Base-by-base conservation (phyloP, 2,888 invertebrate genomes). In the Lasioglossum oenotherae region DNA sequence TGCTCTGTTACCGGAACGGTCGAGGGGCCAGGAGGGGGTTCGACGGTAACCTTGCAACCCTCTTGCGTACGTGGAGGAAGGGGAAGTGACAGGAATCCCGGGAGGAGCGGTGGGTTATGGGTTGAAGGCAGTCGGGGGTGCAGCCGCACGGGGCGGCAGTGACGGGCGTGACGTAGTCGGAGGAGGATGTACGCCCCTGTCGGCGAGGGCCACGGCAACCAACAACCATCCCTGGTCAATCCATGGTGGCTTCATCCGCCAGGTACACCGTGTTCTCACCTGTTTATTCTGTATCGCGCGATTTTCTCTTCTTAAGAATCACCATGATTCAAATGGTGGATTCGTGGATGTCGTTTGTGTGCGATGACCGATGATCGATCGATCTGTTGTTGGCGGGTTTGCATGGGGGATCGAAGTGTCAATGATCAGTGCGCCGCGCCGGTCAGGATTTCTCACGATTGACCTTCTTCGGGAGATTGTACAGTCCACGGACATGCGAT, bases 111-210 rank as follows among this genome's bases (percentile, higher is more conserved):
- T 86, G 87, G 90, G 92, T 87, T 88, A 91, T 90, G 91, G 89
- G 88, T 87, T 90, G 90, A 91, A 90, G 89, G 90, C 90, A 90
- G 92, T 88, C 90, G 92, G 92, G 93, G 93, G 92, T 93, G 93
- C 92, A 93, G 92, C 92, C 91, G 88, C 89, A 92, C 93, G 90
- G 93, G 92, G 92, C 92, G 91, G 90, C 93, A 95, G 95, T 95
- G 94, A 94, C 95, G 94, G 95, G 95, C 94, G 95, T 94, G 94
- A 94, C 94, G 94, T 95, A 94, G 94, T 92, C 93, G 92, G 93
- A 92, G 94, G 93, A 95, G 94, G 95, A 95, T 95, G 95, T 95
- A 95, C 92, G 94, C 94, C 94, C 94, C 94, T 94, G 94, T 93
- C 89, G 94, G 94, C 92, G 94, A 93, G 93, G 93, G 92, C 93